These are phyloP conservation scores for Scolopax mira DNA, from an alignment of 2,113 vertebrate genomes.

Conservation along the genomic window DNA sequence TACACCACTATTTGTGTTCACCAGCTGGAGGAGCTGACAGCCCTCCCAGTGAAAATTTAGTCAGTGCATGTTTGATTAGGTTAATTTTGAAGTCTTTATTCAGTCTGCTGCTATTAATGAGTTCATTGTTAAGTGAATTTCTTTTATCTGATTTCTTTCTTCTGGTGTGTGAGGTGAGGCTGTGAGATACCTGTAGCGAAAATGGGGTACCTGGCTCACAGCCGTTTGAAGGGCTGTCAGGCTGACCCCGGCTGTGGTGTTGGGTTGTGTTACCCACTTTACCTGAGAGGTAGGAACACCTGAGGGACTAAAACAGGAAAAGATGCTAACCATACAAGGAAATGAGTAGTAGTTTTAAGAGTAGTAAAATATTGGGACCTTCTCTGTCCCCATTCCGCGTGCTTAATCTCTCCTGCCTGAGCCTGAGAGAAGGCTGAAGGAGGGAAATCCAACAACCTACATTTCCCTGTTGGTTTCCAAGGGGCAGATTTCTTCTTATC, in stretches of 20 bases:
- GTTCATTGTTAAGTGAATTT: not conserved
- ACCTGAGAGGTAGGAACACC: not conserved
- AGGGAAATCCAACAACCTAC: not conserved
- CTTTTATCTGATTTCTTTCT: not conserved
- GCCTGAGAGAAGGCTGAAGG: not conserved
- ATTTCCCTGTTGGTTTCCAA: not conserved
- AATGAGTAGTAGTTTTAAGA: not conserved
- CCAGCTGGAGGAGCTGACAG: not conserved
- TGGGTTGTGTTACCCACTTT: not conserved
- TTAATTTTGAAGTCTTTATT: not conserved
- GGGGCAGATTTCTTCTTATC: not conserved
- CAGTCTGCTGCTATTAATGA: not conserved
- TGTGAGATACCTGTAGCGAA: not conserved
- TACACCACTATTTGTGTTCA: accelerated
- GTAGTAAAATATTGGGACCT: not conserved
- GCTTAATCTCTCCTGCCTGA: not conserved
- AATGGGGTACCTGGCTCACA: accelerated
- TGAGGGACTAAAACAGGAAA: not conserved
- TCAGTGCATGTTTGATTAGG: not conserved
- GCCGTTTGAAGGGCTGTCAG: accelerated
- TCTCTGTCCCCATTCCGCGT: accelerated
- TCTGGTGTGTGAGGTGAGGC: not conserved
- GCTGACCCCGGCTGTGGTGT: not conserved
- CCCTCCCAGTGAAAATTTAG: not conserved
- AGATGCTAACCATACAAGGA: too few species aligned